Base-by-base conservation (phyloP, 1,140 invertebrate species). In the Drosophila bocki region DNA sequence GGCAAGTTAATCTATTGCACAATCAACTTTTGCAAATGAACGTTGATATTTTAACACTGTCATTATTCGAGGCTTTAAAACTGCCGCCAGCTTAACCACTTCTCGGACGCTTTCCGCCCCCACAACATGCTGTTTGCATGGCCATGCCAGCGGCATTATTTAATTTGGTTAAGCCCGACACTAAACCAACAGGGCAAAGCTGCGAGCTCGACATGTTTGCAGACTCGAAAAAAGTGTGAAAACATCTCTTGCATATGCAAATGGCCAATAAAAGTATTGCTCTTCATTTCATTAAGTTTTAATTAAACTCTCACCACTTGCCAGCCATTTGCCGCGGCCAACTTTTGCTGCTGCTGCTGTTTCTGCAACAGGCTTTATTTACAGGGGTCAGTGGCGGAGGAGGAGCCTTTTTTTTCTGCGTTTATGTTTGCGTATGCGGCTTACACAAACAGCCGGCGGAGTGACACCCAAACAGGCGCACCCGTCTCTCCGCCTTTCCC, bases 231-330 rank as follows among this genome's bases (percentile, higher is more conserved):
- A 50, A 37, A 29, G 37, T 32, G 33, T 17, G n/a, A 71, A 37
- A 59, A 22, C 15, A 48, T 42, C 7, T 22, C 26, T 13, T 51
- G 50, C 59, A 48, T 63, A 50, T 17, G 17, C 58, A 80, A 88
- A 70, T 80, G 78, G 78, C 50, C 82, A 81, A 79, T 82, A 50
- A 85, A 81, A 79, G 80, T 82, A 79, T 85, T 85, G 68, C 67
- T 37, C 63, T 85, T 75, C 72, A 88, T 84, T 88, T 71, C 74
- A 88, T 87, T 77, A 78, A 88, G 72, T 71, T 90, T 87, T 88
- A 90, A 87, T 87, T 88, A 84, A 83, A 84, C 50, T 64, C 56
- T 37, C 71, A 62, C 54, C 77, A 70, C 44, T 65, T 75, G 29
- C 39, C 53, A 44, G 51, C 29, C 59, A 77, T 51, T 65, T 67